phyloP scores from a whole-genome alignment of 2,797 vertebrate species.

The Gobionotothen gibberifrons region DNA sequence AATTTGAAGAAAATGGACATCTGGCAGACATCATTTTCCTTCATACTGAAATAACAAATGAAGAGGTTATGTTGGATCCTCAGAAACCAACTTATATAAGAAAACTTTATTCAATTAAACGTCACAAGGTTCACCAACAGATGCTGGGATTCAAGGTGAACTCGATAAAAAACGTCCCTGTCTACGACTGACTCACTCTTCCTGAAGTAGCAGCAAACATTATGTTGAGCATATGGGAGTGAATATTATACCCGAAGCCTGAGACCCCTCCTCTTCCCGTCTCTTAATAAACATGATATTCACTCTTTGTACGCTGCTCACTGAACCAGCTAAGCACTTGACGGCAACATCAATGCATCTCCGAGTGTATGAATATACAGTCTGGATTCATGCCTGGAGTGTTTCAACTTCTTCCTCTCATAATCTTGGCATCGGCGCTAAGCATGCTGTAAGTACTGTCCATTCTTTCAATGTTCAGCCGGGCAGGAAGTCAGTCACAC shows the following conservation, averaged over 20 bases:
- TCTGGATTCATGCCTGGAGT: slow-evolving; percentile 55
- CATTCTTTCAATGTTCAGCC: slow-evolving; percentile 32
- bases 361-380: slow-evolving; percentile 52
- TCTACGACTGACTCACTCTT: neutral
- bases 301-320: slow-evolving; percentile 51
- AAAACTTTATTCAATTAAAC: slow-evolving; percentile 15
- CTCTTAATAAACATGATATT: slow-evolving; percentile 63
- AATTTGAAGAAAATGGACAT: slow-evolving; percentile 21
- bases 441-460: slow-evolving; percentile 32
- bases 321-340: slow-evolving; percentile 60
- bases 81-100: neutral
- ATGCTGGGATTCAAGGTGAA: slow-evolving; percentile 41
- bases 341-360: slow-evolving; percentile 59
- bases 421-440: slow-evolving; percentile 47
- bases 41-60: neutral
- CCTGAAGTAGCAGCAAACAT: slow-evolving; percentile 29
- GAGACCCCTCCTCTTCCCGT: slow-evolving; percentile 14
- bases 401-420: slow-evolving; percentile 43
- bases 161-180: neutral
- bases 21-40: neutral
- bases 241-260: slow-evolving; percentile 28
- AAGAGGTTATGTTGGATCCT: neutral
- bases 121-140: slow-evolving; percentile 21
- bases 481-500: slow-evolving; percentile 45
- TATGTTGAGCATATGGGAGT: slow-evolving; percentile 38